Conservation (phyloP, 92 coral and sea anemone genomes). For the Plumapathes pennacea region DNA sequence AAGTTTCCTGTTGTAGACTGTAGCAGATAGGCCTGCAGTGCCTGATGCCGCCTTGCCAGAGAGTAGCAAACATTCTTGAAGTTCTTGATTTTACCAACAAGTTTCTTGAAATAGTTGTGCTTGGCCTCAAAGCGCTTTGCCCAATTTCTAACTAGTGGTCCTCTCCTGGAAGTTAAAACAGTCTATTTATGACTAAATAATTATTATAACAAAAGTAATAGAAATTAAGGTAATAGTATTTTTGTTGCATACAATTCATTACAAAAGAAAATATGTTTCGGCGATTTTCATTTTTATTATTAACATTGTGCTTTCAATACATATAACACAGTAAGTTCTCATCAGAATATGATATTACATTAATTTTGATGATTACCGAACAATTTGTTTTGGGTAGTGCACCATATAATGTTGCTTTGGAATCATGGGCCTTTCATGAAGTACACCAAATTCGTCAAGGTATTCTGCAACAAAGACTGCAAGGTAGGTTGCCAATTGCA, state of each 20-base stretch:
- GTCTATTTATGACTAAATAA: background rate
- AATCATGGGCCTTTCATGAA: constrained; percentile 24
- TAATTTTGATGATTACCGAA: constrained; percentile 37
- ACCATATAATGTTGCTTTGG: constrained; percentile 72
- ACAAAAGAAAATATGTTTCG: no score
- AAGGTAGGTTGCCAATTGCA: constrained; percentile 53
- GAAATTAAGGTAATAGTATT: no score
- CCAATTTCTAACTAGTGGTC: constrained; percentile 65
- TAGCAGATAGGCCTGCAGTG: constrained; percentile 42
- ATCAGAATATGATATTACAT: no score
- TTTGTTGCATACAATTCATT: no score
- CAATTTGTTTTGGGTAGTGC: constrained; percentile 63
- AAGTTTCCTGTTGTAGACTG: constrained; percentile 45
- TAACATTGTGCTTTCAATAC: no score
- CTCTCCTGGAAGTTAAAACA: constrained; percentile 27
- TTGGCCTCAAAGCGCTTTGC: constrained; percentile 67
- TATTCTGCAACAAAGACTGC: constrained; percentile 50
- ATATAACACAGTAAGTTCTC: no score
- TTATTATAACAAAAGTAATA: background rate
- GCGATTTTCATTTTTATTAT: no score
- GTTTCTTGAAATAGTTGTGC: constrained; percentile 57
- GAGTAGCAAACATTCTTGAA: constrained; percentile 61
- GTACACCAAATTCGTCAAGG: constrained; percentile 21
- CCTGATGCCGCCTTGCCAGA: constrained; percentile 58
- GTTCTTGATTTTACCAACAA: constrained; percentile 36